These are phyloP conservation scores for Stercorarius parasiticus DNA, from an alignment of 2,113 vertebrate genomes.

Conservation along the genomic window DNA sequence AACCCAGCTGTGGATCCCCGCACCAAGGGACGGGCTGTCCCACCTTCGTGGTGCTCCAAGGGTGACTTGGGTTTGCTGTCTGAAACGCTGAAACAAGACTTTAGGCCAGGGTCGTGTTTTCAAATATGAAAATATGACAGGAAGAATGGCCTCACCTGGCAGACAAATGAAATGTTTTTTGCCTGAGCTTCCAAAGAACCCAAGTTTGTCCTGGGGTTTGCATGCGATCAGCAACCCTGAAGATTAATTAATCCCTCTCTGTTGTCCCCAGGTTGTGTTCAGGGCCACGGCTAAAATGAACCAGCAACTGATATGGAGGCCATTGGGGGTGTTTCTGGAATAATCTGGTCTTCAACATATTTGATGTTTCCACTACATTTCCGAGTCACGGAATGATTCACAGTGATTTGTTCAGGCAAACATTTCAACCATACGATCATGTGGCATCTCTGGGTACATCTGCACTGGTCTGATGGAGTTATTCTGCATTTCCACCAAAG, in stretches of 20 bases:
- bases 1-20: not conserved
- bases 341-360: not conserved
- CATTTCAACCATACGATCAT: accelerated
- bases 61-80: not conserved
- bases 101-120: not conserved
- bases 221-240: not conserved
- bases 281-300: not conserved
- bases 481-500: not conserved
- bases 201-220: not conserved
- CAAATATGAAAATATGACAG: not conserved
- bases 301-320: accelerated
- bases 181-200: not conserved
- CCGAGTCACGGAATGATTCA: not conserved
- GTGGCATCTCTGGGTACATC: not conserved
- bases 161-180: not conserved
- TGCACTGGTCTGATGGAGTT: not conserved
- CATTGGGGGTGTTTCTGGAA: not conserved
- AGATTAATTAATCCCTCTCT: not conserved
- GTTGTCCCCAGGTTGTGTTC: not conserved
- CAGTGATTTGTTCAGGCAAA: not conserved
- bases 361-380: not conserved
- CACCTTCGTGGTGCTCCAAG: not conserved
- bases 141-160: not conserved
- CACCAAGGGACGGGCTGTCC: not conserved
- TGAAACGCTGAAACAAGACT: not conserved